phyloP scores from a whole-genome alignment of 2,797 vertebrate species.

The Sitta carolinensis region DNA sequence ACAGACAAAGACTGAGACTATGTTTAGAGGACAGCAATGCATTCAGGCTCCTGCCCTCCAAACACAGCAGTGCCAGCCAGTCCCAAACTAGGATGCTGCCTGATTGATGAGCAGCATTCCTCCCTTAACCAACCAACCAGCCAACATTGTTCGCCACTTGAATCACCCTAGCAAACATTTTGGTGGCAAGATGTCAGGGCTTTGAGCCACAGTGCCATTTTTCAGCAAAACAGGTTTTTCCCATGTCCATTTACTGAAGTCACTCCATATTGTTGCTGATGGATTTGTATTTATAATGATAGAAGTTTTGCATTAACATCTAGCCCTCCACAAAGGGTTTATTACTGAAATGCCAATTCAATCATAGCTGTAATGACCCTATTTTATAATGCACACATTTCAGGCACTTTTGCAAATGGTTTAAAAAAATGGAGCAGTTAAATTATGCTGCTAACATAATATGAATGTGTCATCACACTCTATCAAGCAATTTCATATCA shows the following conservation, averaged over 20 bases:
- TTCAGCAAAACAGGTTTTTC: background rate
- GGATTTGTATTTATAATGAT: constrained; percentile 1
- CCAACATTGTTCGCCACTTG: accelerated
- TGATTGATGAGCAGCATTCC: accelerated
- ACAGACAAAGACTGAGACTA: background rate
- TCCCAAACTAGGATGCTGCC: background rate
- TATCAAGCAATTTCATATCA: constrained; percentile 54
- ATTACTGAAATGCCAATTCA: constrained; percentile 55
- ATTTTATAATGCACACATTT: constrained; percentile 50
- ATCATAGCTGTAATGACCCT: constrained; percentile 48
- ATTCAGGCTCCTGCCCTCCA: background rate
- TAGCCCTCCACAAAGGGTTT: constrained; percentile 40
- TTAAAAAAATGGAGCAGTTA: constrained; percentile 54
- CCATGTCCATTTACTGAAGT: background rate
- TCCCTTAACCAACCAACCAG: background rate
- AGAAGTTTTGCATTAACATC: constrained; percentile 51
- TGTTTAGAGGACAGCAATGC: background rate
- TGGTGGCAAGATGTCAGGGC: background rate
- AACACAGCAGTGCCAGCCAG: background rate
- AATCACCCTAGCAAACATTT: background rate
- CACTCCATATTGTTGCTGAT: constrained; percentile 21
- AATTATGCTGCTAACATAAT: constrained; percentile 50
- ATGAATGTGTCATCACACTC: constrained; percentile 58
- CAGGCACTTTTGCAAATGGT: constrained; percentile 48
- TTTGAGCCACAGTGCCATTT: background rate